Evolutionary conservation across 2,888 invertebrate genomes (phyloP).

Genomic region (Paralinhomoeus sp.): DNA sequence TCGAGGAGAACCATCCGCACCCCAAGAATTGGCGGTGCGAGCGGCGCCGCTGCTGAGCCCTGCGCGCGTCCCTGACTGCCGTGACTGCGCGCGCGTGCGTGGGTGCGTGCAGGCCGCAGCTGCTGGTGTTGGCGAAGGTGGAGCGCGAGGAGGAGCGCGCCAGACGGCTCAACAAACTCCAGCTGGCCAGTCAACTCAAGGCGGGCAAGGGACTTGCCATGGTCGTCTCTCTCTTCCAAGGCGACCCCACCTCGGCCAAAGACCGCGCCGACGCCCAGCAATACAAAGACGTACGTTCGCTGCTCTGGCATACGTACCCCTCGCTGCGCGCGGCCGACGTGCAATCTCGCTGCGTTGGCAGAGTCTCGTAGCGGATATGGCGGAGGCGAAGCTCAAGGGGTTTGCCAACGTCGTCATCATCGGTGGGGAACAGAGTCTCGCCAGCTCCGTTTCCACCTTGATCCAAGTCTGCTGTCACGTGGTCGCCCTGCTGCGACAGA

Average conservation of each 20-base stretch:
- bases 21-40: constrained; percentile 75
- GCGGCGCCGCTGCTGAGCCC: background rate
- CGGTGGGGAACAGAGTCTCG: constrained; percentile 46
- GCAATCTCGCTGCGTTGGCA: constrained; percentile 1
- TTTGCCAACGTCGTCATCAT: constrained; percentile 83
- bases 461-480: constrained; percentile 1
- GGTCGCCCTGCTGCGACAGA: too few relatives aligned
- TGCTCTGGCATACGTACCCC: background rate
- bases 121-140: constrained; percentile 67
- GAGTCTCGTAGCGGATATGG: constrained; percentile 37
- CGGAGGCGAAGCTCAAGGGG: constrained; percentile 79
- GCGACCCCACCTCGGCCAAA: constrained; percentile 34
- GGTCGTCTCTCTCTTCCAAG: constrained; percentile 50
- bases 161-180: constrained; percentile 46
- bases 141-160: constrained; percentile 11
- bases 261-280: constrained; percentile 39
- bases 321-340: too few relatives aligned
- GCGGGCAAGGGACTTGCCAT: constrained; percentile 56
- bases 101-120: constrained; percentile 54
- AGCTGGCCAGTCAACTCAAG: constrained; percentile 86
- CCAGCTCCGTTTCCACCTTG: constrained; percentile 18
- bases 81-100: background rate
- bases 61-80: background rate
- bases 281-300: constrained; percentile 25
- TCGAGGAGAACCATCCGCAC: constrained; percentile 95